phyloP scores from a whole-genome alignment of 2,888 invertebrate genomes.

The Apamea monoglypha region DNA sequence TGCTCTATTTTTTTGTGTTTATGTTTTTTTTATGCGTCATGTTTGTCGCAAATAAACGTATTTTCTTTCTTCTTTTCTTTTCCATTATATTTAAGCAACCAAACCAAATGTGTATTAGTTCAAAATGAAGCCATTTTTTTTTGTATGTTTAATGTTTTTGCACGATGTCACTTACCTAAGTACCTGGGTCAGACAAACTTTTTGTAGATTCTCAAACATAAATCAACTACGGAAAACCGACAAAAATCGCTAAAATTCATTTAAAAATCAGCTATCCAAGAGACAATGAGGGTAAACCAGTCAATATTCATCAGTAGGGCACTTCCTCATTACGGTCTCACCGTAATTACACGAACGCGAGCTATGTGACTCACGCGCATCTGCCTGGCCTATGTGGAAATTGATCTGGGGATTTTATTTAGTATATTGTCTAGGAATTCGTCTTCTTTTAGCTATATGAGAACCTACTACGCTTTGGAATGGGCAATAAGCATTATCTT shows the following conservation, averaged over 20 bases:
- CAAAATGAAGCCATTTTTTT: too few species aligned
- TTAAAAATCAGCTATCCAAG: conserved; percentile 30
- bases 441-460: background rate
- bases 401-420: conserved; percentile 42
- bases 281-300: conserved; percentile 53
- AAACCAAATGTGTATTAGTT: too few species aligned
- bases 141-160: too few species aligned
- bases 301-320: conserved; percentile 68
- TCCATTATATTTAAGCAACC: too few species aligned
- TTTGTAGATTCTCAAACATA: background rate
- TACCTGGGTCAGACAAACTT: background rate
- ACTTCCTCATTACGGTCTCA: conserved; percentile 71
- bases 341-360: conserved; percentile 62
- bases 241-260: background rate
- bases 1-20: too few species aligned
- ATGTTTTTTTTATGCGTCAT: too few species aligned
- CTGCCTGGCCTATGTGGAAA: conserved; percentile 60
- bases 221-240: background rate
- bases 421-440: conserved; percentile 9
- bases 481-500: background rate
- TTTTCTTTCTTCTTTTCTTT: too few species aligned
- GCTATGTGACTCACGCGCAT: conserved; percentile 69
- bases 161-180: too few species aligned
- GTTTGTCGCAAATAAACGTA: too few species aligned
- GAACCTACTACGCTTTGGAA: background rate